Conservation (phyloP, 2,797 vertebrate genomes). For the Novumbra hubbsi region DNA sequence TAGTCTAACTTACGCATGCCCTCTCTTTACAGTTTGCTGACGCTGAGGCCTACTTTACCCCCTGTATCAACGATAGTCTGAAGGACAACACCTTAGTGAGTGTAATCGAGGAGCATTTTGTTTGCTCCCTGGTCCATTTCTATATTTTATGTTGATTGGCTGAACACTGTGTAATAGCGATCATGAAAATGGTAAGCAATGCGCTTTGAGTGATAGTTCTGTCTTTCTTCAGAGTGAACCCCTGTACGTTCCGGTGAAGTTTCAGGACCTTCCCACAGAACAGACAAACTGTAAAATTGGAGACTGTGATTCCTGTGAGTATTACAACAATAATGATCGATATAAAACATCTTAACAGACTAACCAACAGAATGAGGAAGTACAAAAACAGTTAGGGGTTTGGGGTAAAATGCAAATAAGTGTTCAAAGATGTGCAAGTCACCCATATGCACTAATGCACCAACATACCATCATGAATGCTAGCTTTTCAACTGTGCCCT, state of each 20-base stretch:
- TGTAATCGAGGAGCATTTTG: slow-evolving; percentile 18
- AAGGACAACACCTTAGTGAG: slow-evolving; percentile 85
- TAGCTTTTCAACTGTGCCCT: no score
- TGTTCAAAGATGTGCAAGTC: no score
- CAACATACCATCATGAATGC: no score
- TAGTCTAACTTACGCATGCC: background rate
- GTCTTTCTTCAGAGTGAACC: slow-evolving; percentile 86
- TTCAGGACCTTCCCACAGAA: slow-evolving; percentile 88
- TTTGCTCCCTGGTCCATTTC: background rate
- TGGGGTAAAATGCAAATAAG: no score
- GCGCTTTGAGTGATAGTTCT: background rate
- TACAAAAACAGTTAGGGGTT: background rate
- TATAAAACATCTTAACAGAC: background rate
- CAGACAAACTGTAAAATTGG: slow-evolving; percentile 69
- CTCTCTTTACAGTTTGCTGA: slow-evolving; percentile 83
- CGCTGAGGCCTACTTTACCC: slow-evolving; percentile 86
- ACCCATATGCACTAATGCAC: no score
- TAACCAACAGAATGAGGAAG: background rate
- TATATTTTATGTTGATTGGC: background rate
- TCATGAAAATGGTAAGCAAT: background rate
- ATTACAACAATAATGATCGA: slow-evolving; percentile 1
- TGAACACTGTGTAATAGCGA: background rate
- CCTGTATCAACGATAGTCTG: slow-evolving; percentile 82
- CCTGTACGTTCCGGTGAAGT: slow-evolving; percentile 93
- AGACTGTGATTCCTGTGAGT: slow-evolving; percentile 85